Evolutionary conservation across 2,888 invertebrate genomes (phyloP), one percentile per base, ranked within the genome.

Genomic region (Laothoe populi): DNA sequence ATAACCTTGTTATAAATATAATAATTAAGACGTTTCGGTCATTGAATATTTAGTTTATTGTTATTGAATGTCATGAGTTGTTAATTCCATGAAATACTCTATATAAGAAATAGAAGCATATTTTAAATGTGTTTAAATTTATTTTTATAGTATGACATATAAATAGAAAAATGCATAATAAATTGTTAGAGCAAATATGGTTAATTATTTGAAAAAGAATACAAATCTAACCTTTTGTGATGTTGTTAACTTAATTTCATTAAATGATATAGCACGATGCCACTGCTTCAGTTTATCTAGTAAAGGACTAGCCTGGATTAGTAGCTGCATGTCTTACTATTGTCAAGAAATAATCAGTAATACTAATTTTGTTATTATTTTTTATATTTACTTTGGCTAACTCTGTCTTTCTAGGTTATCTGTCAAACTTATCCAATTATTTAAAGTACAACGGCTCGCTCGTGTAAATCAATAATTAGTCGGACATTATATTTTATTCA

Each of bases 211-310:
- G 2, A 63, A 21, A 16, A 21, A 68, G 66, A 62, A 59, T 38
- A 44, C 58, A 42, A 67, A 57, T 74, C 70, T 70, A 84, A 96
- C 96, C 95, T 96, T 96, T 88, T 96, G 96, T 61, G 95, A 95
- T 70, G 95, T 94, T 68, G 95, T 94, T 71, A 96, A 85, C 65
- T 94, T 90, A 70, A 95, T 86, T 78, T 94, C 86, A 72, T 78
- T 86, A 73, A 88, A 88, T 59, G 88, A 86, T 66, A 92, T 73
- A 62, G 84, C 79, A 67, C 93, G 92, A 69, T 91, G 93, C 79
- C 94, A 88, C 72, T 92, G 84, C 71, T 93, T 93, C 66, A 95
- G 77, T 82, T 94, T 94, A 65, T 94, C 93, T 65, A 94, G 74
- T 65, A 94, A 81, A 44, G 94, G 93, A 70, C 89, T 93, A 68